Evolutionary conservation across 2,888 invertebrate genomes (phyloP), one percentile per base, ranked within the genome.

Genomic region (Cerastis leucographa): DNA sequence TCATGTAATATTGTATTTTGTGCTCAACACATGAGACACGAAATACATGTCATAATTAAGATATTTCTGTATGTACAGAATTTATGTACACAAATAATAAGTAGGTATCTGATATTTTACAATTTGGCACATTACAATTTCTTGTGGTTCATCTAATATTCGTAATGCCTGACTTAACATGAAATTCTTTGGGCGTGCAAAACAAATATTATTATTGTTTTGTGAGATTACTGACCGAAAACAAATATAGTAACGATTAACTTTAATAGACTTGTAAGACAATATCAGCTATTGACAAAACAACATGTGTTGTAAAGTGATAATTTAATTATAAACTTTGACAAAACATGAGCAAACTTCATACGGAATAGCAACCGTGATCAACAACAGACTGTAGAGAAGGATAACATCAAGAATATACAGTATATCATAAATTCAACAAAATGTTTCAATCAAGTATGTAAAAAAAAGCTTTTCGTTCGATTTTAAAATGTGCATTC

Each of bases 101-200:
- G 86, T 88, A 85, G 84, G 72, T 77, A 87, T 87, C 89, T 88
- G 91, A 85, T 91, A 91, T 90, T 90, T 91, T 93, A 94, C 92
- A 94, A 89, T 95, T 95, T 95, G 95, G 95, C 95, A 95, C 95
- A 88, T 90, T 90, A 80, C 91, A 92, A 89, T 90, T 90, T 90
- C 76, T 80, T 86, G 87, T 83, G 85, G 78, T 79, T 81, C 74
- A 84, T 85, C 74, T 74, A 87, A 76, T 88, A 88, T 86, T 88
- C 85, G 84, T 89, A 90, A 89, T 87, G 89, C 88, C 85, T 88
- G 90, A 90, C 88, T 89, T 85, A 89, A 85, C 80, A 87, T 86
- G 84, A 88, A 87, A 88, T 87, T 94, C 94, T 94, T 94, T 94
- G 94, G 94, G 88, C 87, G 87, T 88, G 89, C 89, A 90, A 89